These are phyloP conservation scores for Orientallactaga sibirica DNA, from an alignment of 2,797 vertebrate genomes.

Conservation along the genomic window DNA sequence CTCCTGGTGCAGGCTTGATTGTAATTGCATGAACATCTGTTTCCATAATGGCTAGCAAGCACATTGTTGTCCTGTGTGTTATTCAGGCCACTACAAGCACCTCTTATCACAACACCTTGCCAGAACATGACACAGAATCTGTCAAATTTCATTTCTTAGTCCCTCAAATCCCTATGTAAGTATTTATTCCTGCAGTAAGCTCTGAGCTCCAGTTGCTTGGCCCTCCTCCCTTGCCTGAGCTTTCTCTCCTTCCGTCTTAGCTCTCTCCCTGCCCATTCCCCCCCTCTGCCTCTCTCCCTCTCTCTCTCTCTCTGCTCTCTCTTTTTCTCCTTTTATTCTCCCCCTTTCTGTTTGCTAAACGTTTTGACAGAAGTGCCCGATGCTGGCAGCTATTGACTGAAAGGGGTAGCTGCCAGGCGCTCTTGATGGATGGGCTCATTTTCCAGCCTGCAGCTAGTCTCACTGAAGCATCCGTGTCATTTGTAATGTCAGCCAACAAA, in stretches of 20 bases:
- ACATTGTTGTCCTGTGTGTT: conserved; percentile 92
- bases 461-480: conserved; percentile 99
- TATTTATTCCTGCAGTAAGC: conserved; percentile 92
- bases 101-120: conserved; percentile 92
- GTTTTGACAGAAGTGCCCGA: conserved; percentile 99
- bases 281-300: conserved; percentile 79
- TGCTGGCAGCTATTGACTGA: conserved; percentile 99
- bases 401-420: conserved; percentile 99
- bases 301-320: conserved; percentile 89
- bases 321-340: conserved; percentile 92
- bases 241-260: conserved; percentile 89
- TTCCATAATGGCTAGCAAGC: conserved; percentile 93
- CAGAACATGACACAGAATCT: conserved; percentile 94
- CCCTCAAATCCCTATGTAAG: conserved; percentile 94
- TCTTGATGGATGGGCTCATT: conserved; percentile 99
- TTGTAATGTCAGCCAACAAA: conserved; percentile 99
- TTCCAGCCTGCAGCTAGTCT: conserved; percentile 99
- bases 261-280: conserved; percentile 88
- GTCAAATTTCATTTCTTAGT: conserved; percentile 94
- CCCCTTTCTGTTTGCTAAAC: conserved; percentile 98
- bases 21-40: conserved; percentile 93
- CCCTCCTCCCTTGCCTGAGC: conserved; percentile 89
- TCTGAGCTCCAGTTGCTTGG: conserved; percentile 87
- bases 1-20: conserved; percentile 89
- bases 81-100: conserved; percentile 93